Percentiles rank a stretch among this genome's conserved stretches.
These are phyloP conservation scores for Sibirionetta formosa DNA, from an alignment of 2,797 vertebrate species.

Conservation along the genomic window DNA sequence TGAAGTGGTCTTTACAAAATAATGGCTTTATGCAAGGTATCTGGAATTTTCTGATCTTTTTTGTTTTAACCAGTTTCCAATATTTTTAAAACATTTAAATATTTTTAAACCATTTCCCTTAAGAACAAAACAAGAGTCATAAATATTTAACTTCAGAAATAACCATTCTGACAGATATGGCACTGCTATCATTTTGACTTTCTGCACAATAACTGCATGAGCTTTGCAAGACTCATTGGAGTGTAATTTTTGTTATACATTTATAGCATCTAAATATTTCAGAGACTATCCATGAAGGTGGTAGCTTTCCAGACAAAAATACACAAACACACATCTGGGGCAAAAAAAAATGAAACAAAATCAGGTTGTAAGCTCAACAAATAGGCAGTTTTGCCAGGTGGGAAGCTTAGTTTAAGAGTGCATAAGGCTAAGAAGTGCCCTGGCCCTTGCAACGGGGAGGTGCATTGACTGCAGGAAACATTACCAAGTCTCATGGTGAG, in stretches of 20 bases:
- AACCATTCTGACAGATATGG: background rate
- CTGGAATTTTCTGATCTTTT: background rate
- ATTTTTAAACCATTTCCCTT: background rate
- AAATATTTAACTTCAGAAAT: constrained; percentile 10
- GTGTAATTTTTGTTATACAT: background rate
- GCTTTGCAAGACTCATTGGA: background rate
- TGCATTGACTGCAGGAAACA: background rate
- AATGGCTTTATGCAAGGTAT: background rate
- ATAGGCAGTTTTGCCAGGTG: background rate
- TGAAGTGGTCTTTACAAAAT: background rate
- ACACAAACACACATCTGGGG: background rate
- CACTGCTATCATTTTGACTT: background rate
- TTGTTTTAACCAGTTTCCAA: background rate
- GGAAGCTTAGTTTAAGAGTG: background rate
- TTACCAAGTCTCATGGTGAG: fast-evolving
- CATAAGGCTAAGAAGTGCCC: fast-evolving
- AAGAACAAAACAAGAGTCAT: background rate
- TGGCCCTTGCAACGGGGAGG: fast-evolving
- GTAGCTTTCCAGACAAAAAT: background rate
- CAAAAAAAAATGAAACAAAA: background rate
- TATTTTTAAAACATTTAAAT: background rate
- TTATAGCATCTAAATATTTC: constrained; percentile 8
- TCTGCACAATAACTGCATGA: background rate
- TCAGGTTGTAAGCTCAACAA: background rate
- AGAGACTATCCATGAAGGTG: background rate